Conservation (phyloP, 30 jellyfish, hydroid and myxozoan genomes). For the Mastigias papua region DNA sequence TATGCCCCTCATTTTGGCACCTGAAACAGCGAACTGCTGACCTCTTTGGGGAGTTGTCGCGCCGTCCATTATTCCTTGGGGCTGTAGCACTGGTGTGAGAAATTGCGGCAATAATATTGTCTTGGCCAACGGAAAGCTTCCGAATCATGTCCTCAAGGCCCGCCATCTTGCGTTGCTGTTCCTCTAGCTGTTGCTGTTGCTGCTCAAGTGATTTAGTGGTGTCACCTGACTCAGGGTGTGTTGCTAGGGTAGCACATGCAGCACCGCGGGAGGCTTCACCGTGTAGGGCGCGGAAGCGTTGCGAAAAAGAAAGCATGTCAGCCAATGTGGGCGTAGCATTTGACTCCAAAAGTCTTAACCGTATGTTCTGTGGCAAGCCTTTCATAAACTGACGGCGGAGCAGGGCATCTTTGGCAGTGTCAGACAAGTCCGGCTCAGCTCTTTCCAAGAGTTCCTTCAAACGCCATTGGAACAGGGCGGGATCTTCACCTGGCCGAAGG, state of each 20-base stretch:
- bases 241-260: constrained; percentile 11
- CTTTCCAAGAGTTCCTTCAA: too few species aligned
- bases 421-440: too few species aligned
- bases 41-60: constrained; percentile 2
- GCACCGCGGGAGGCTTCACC: constrained; percentile 19
- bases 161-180: constrained; percentile 11
- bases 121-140: constrained; percentile 10
- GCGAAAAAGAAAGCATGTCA: constrained; percentile 10
- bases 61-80: background rate
- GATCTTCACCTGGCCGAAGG: too few species aligned
- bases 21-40: constrained; percentile 1
- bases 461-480: too few species aligned
- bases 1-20: constrained; percentile 10
- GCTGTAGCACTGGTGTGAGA: background rate
- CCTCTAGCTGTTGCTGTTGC: constrained; percentile 13
- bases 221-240: constrained; percentile 15
- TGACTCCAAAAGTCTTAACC: background rate
- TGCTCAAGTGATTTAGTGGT: constrained; percentile 4
- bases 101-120: background rate
- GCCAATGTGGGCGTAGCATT: constrained; percentile 9
- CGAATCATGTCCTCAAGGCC: background rate
- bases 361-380: constrained; percentile 2
- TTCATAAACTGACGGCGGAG: constrained; percentile 9
- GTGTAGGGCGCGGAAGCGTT: constrained; percentile 3
- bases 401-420: constrained; percentile 14